Evolutionary conservation across 37 sponge, comb jelly and placozoan genomes (phyloP).

Genomic region (Tethya wilhelma): DNA sequence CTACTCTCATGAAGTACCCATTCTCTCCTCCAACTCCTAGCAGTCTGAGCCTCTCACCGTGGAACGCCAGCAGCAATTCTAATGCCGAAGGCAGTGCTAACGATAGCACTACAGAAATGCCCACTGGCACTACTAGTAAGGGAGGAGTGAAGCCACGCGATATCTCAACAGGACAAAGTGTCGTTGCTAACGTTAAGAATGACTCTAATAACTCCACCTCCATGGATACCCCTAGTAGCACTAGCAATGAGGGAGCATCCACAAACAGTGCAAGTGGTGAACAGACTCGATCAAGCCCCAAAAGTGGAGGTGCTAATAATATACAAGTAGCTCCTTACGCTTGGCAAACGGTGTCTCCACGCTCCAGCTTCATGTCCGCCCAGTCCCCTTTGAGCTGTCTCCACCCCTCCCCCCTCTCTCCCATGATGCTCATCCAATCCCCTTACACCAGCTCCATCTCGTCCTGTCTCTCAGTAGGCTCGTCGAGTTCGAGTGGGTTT

Average conservation of each 20-base stretch:
- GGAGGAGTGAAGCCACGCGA: neutral
- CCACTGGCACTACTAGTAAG: neutral
- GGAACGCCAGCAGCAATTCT: constrained; percentile 25
- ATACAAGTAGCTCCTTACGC: no score
- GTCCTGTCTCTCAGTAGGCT: constrained; percentile 50
- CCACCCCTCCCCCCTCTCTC: constrained; percentile 54
- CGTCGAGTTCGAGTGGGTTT: constrained; percentile 74
- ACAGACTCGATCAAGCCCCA: no score
- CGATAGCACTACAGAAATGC: neutral
- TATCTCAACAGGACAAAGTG: neutral
- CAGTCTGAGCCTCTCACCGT: constrained; percentile 51
- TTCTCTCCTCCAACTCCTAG: constrained; percentile 58
- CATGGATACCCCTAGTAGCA: no score
- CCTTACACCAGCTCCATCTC: constrained; percentile 35
- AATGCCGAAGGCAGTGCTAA: neutral
- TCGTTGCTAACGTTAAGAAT: no score
- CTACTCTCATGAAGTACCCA: constrained; percentile 51
- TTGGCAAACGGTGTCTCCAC: neutral
- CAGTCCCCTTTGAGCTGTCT: constrained; percentile 52
- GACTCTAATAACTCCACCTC: no score
- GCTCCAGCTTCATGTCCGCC: constrained; percentile 15
- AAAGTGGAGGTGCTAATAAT: no score
- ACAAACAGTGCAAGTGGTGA: no score
- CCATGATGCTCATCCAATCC: constrained; percentile 38
- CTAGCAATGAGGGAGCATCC: no score